phyloP scores from a whole-genome alignment of 1,140 invertebrate genomes.

The Oncopodura yosiiana region DNA sequence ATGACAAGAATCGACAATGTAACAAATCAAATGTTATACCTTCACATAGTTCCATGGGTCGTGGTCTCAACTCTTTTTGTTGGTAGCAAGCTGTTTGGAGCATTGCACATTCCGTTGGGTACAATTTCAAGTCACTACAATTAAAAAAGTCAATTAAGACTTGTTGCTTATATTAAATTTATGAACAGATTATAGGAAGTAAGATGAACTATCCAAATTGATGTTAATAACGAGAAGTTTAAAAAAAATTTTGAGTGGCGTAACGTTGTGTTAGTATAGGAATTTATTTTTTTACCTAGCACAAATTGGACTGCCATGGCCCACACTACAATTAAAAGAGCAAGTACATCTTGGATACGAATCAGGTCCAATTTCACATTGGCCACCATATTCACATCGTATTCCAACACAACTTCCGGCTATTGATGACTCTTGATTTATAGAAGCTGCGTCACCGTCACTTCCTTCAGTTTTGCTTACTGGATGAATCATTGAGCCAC shows the following conservation, averaged over 20 bases:
- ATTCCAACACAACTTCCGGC: slow-evolving; percentile 64
- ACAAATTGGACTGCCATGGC: slow-evolving; percentile 53
- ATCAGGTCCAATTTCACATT: slow-evolving; percentile 64
- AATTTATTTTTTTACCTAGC: too few species aligned
- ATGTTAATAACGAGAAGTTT: too few species aligned
- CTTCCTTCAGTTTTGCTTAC: slow-evolving; percentile 4
- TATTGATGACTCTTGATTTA: not conserved
- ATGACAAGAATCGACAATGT: too few species aligned
- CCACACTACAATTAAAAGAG: slow-evolving; percentile 39
- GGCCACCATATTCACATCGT: slow-evolving; percentile 71
- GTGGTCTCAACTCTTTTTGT: slow-evolving; percentile 64
- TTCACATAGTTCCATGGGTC: slow-evolving; percentile 71
- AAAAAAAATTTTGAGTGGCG: too few species aligned
- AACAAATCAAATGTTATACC: slow-evolving; percentile 46
- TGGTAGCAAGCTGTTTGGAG: slow-evolving; percentile 72
- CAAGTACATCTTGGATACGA: slow-evolving; percentile 66
- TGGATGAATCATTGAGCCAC: not conserved
- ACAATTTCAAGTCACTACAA: slow-evolving; percentile 67
- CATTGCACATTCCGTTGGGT: slow-evolving; percentile 74
- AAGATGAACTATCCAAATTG: too few species aligned
- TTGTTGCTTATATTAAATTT: too few species aligned
- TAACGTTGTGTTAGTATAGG: too few species aligned
- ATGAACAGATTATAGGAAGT: too few species aligned
- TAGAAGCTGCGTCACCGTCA: slow-evolving; percentile 6
- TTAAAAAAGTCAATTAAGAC: too few species aligned